phyloP scores from a whole-genome alignment of 2,113 vertebrate species.

The Rhombomys opimus region DNA sequence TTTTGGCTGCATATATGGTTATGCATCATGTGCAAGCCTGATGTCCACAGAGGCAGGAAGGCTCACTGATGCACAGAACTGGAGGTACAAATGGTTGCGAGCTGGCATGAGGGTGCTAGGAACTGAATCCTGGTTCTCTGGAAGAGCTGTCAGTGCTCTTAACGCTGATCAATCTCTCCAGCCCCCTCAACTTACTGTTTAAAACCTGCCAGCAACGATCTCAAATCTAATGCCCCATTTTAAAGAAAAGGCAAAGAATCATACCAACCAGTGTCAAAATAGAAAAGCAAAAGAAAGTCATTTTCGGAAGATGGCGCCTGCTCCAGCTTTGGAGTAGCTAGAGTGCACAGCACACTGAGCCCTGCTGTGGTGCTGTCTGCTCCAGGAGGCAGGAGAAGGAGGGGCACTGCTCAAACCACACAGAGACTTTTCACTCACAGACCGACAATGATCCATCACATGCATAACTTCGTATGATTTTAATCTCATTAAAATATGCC shows the following conservation, averaged over 20 bases:
- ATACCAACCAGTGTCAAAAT: background rate
- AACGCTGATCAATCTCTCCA: background rate
- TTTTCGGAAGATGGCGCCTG: background rate
- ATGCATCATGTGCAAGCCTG: background rate
- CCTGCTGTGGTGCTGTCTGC: background rate
- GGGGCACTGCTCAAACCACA: background rate
- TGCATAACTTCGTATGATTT: background rate
- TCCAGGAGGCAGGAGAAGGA: background rate
- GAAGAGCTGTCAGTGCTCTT: background rate
- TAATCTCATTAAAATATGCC: background rate
- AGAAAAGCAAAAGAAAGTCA: background rate
- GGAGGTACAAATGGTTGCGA: too few relatives aligned
- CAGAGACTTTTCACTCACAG: background rate
- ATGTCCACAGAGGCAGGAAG: background rate
- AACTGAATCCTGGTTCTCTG: too few relatives aligned
- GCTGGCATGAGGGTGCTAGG: background rate
- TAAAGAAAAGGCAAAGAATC: background rate
- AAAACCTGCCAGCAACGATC: background rate
- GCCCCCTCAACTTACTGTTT: background rate
- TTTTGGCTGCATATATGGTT: background rate
- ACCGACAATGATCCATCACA: background rate
- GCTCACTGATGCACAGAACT: background rate
- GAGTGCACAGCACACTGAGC: background rate
- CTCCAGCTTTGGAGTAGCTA: background rate
- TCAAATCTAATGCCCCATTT: constrained; percentile 25